Percentiles rank a stretch among this genome's conserved stretches.
These are phyloP conservation scores for Alethe castanea DNA, from an alignment of 2,113 vertebrate species.

Conservation along the genomic window DNA sequence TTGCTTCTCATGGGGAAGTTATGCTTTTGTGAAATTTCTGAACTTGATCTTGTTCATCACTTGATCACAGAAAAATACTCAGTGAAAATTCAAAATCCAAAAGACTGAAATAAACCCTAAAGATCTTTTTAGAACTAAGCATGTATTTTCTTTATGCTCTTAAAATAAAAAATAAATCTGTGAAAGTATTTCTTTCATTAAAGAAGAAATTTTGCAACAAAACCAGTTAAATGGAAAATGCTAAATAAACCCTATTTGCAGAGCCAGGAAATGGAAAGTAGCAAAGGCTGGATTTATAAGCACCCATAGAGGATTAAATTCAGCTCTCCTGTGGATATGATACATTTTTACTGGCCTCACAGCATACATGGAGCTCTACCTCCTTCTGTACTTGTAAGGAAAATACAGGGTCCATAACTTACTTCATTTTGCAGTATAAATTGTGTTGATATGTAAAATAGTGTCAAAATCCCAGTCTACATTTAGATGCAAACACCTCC, in stretches of 20 bases:
- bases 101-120: not conserved
- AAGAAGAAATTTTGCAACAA: not conserved
- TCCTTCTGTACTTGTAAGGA: not conserved
- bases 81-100: not conserved
- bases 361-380: not conserved
- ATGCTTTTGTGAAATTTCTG: not conserved
- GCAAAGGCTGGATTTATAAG: not conserved
- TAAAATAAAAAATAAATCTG: not conserved
- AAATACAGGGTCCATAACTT: not conserved
- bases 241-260: not conserved
- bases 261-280: not conserved
- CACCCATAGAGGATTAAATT: not conserved
- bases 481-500: not conserved
- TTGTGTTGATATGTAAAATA: not conserved
- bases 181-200: not conserved
- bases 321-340: not conserved
- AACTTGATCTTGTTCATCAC: not conserved
- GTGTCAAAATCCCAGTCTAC: not conserved
- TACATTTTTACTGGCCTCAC: not conserved
- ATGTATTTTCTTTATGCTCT: not conserved
- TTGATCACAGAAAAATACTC: not conserved
- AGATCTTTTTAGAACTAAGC: not conserved
- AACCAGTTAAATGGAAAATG: not conserved
- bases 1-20: not conserved
- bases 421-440: not conserved